phyloP scores from a whole-genome alignment of 2,113 vertebrate genomes.

The Miniopterus natalensis region DNA sequence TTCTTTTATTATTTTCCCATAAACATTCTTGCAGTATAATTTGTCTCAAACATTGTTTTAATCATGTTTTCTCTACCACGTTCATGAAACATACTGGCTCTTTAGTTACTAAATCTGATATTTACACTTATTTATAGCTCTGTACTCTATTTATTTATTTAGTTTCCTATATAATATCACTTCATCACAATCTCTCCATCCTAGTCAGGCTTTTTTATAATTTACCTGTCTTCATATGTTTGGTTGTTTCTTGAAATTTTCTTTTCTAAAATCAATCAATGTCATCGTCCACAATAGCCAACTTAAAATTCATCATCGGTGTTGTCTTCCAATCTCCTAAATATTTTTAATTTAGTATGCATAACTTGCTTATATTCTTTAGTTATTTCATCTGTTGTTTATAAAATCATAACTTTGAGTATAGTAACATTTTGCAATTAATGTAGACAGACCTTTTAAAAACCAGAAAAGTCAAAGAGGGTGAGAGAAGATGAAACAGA shows the following conservation, averaged over 20 bases:
- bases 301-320: background rate
- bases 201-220: background rate
- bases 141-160: background rate
- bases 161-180: background rate
- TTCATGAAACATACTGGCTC: background rate
- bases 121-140: background rate
- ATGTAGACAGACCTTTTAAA: background rate
- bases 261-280: background rate
- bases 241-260: constrained; percentile 12
- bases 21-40: background rate
- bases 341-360: background rate
- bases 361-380: background rate
- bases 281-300: background rate
- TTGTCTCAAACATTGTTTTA: constrained; percentile 28
- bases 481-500: background rate
- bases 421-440: background rate
- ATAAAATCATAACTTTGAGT: constrained; percentile 20
- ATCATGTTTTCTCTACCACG: background rate
- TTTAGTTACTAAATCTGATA: background rate
- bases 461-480: background rate
- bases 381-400: background rate
- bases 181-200: background rate
- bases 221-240: constrained; percentile 1
- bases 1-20: background rate
- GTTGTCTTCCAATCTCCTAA: background rate